Evolutionary conservation across 2,888 invertebrate genomes (phyloP), one percentile per base, ranked within the genome.

Genomic region (Aphrophora alni): DNA sequence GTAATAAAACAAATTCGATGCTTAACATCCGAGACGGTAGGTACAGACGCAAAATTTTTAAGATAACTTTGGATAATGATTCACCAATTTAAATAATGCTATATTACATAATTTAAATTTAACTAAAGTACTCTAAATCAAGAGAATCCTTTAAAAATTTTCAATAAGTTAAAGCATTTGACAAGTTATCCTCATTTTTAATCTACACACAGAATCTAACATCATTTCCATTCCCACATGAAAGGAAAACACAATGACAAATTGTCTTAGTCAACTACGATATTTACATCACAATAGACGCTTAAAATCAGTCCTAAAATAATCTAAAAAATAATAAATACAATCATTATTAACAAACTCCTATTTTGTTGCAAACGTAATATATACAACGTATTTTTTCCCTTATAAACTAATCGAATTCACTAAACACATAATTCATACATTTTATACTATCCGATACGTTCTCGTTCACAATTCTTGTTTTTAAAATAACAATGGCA

Each of bases 401-500:
- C n/a, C n/a, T n/a, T n/a, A n/a, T 59, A 12, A 59, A 21, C 59
- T 59, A 59, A 59, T 59, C 21, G 21, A 59, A 59, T 21, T 59
- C 21, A n/a, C 59, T 33, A 33, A 33, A 33, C 33, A 33, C 33
- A 5, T 59, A 59, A 59, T n/a, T n/a, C n/a, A 14, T 44, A 59
- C 59, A 21, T 21, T n/a, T 59, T 59, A 59, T 4, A 59, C 21
- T n/a, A n/a, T n/a, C 59, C 21, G 59, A 21, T 33, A 33, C 59
- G 14, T 59, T 59, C 10, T 21, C 59, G 21, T 59, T 59, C 59
- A 59, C 59, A 59, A 59, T 44, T 44, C 44, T 14, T 59, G 59
- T 59, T 59, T n/a, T 59, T 21, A 59, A 7, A 59, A 59, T 59
- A 21, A 74, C 70, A 75, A 38, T 78, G 81, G 81, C 81, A 81